These are phyloP conservation scores for Podarcis muralis DNA, from an alignment of 2,113 vertebrate genomes.

Conservation along the genomic window DNA sequence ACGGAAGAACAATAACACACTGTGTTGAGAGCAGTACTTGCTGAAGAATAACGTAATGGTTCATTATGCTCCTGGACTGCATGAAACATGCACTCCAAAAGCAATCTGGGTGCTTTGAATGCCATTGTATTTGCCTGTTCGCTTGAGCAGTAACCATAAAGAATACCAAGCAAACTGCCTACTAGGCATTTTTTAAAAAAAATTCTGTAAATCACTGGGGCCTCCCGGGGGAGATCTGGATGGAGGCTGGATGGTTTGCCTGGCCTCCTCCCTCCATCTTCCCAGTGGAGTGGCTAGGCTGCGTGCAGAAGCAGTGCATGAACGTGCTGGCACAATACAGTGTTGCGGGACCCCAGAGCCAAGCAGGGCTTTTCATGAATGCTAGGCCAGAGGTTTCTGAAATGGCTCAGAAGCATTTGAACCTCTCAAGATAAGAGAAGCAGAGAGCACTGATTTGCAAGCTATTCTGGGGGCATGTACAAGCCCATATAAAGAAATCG, in stretches of 20 bases:
- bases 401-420: background rate
- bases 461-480: background rate
- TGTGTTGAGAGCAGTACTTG: slow-evolving; percentile 15
- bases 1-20: slow-evolving; percentile 50
- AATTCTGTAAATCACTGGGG: background rate
- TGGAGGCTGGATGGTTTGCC: background rate
- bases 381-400: background rate
- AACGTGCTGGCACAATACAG: background rate
- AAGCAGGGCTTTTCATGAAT: background rate
- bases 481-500: background rate
- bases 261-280: background rate
- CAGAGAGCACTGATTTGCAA: background rate
- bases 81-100: background rate
- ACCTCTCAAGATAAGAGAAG: background rate
- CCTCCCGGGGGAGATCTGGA: background rate
- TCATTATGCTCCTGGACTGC: slow-evolving; percentile 22
- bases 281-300: background rate
- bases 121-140: background rate
- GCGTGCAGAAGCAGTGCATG: background rate
- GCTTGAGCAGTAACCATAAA: background rate
- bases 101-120: background rate
- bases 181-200: background rate
- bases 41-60: background rate
- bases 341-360: background rate
- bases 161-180: background rate